A percentile compares a stretch with the other conserved stretches of the same genome.
Conservation (phyloP, 2,113 vertebrate genomes). For the Bettongia penicillata region DNA sequence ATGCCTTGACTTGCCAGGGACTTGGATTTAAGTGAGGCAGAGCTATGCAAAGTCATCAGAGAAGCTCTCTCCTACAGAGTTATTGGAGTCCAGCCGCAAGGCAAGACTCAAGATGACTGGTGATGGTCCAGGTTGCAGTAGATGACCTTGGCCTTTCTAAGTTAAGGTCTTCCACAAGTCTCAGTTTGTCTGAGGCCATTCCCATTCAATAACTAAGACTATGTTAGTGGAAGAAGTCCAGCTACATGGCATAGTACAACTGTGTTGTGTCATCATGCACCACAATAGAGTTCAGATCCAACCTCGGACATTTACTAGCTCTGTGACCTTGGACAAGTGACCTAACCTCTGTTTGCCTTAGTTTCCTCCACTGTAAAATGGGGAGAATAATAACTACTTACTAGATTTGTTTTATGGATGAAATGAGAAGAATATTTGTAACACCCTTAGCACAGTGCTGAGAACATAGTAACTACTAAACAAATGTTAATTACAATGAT, state of each 20-base stretch:
- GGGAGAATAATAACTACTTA: no score
- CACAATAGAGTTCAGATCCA: background rate
- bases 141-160: no score
- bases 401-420: background rate
- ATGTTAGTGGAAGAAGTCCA: background rate
- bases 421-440: background rate
- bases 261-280: background rate
- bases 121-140: no score
- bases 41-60: no score
- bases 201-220: no score
- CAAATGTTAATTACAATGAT: background rate
- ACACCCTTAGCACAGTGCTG: background rate
- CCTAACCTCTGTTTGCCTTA: background rate
- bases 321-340: background rate
- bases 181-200: no score
- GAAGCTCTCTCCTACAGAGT: no score
- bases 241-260: background rate
- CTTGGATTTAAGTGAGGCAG: no score
- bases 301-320: background rate
- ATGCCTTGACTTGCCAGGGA: no score
- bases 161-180: no score
- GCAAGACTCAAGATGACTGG: no score
- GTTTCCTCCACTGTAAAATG: background rate
- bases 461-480: background rate
- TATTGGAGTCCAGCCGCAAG: no score